These are phyloP conservation scores for Chascanopsetta lugubris DNA, from an alignment of 2,113 vertebrate species.

Conservation along the genomic window DNA sequence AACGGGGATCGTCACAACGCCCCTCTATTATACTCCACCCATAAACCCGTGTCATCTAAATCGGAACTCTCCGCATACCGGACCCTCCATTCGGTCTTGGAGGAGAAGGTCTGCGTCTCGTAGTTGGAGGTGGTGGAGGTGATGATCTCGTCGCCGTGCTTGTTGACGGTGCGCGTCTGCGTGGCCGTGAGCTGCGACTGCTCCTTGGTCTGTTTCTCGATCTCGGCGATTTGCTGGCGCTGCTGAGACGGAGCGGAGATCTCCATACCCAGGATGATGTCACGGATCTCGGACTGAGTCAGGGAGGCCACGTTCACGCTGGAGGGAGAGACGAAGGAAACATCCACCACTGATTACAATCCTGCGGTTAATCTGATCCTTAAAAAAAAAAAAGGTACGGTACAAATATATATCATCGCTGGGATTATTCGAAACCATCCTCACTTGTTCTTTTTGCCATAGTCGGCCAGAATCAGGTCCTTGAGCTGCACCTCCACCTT, in stretches of 20 bases:
- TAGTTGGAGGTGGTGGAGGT: conserved; percentile 99
- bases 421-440: conserved; percentile 52
- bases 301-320: conserved; percentile 98
- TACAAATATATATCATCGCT: not conserved
- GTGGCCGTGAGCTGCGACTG: conserved; percentile 98
- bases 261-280: conserved; percentile 99
- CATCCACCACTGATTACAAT: not conserved
- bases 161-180: conserved; percentile 97
- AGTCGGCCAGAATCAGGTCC: conserved; percentile 97
- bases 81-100: conserved; percentile 98
- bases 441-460: conserved; percentile 99
- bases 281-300: conserved; percentile 98
- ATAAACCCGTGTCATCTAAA: no score
- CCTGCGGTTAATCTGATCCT: not conserved
- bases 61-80: conserved; percentile 81
- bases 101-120: conserved; percentile 98
- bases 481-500: conserved; percentile 99
- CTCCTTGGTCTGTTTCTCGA: conserved; percentile 99
- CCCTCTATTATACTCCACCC: no score
- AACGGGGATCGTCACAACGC: conserved; percentile 5
- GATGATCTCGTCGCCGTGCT: conserved; percentile 99
- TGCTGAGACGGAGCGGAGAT: conserved; percentile 98
- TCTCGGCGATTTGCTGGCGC: conserved; percentile 99
- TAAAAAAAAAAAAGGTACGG: no score
- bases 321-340: conserved; percentile 42